phyloP scores from a whole-genome alignment of 2,113 vertebrate species.

The zebrafish (Danio rerio) region DNA sequence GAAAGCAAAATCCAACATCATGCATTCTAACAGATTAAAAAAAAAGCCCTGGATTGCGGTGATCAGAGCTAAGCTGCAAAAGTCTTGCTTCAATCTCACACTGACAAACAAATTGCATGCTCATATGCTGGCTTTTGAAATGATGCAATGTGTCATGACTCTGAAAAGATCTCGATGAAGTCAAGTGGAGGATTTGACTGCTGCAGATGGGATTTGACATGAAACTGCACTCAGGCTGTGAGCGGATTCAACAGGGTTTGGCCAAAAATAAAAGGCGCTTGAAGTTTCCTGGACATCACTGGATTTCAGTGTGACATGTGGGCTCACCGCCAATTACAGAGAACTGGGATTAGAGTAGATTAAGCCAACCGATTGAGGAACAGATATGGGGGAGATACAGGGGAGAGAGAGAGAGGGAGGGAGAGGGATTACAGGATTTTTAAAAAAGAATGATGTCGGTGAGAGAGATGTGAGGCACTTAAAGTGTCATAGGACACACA shows the following conservation, averaged over 20 bases:
- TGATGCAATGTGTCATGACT: conserved; percentile 23
- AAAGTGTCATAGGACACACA: neutral
- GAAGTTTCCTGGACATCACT: conserved; percentile 28
- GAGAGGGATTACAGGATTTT: conserved; percentile 21
- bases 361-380: conserved; percentile 29
- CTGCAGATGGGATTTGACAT: neutral
- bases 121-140: conserved; percentile 6
- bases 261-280: neutral
- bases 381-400: neutral
- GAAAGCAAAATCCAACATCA: conserved; percentile 37
- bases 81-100: conserved; percentile 29
- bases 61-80: conserved; percentile 18
- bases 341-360: conserved; percentile 48
- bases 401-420: neutral
- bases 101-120: neutral
- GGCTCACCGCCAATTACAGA: conserved; percentile 38
- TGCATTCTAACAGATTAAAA: conserved; percentile 40
- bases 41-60: conserved; percentile 24
- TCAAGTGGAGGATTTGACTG: neutral
- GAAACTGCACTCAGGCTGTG: neutral
- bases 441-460: conserved; percentile 5
- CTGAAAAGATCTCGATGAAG: conserved; percentile 7
- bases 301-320: conserved; percentile 30
- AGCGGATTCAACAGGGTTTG: neutral
- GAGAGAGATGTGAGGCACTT: conserved; percentile 27